Base-by-base conservation (phyloP, 1,140 invertebrate genomes). In the Drosophila obscura region DNA sequence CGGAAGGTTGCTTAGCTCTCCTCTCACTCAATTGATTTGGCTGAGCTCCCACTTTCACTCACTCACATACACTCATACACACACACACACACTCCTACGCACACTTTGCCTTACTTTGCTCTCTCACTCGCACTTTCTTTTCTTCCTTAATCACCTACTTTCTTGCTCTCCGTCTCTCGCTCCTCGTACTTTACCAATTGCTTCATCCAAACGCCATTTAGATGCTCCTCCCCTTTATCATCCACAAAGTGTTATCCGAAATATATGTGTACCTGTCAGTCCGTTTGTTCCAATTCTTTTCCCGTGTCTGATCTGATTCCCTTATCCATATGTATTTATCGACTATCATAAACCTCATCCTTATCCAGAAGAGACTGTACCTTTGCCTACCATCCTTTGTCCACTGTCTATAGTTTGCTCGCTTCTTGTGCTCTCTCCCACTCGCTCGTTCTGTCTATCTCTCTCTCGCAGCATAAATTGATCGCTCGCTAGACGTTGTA, bases 401-500 rank as follows among this genome's bases (percentile, higher is more conserved):
- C 52, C 46, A 16, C 6, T 11, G 35, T 39, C 35, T 13, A 13
- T 44, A 4, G 28, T 52, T 52, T 16, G 5, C 31, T 15, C 24
- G 22, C 56, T 49, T 71, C 43, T 43, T 65, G 59, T 56, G 59
- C 53, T 48, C 51, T 48, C 51, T 66, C 64, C 57, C 52, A 43
- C 41, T 63, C 61, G 52, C 52, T 46, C 35, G 35, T 16, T 26
- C n/a, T 19, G 69, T 50, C 62, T 55, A 8, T 22, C 67, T 51
- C 61, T 71, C 51, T 48, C 44, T 63, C 45, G 73, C 72, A 63
- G 77, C 71, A 80, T 71, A 56, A 64, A 64, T 83, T 69, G 68
- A 68, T 79, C 74, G 76, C 77, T 82, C 67, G 67, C 63, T 83
- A 83, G 75, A 56, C 50, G 63, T 88, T 87, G 82, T 82, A 39